Conservation (phyloP, 2,888 invertebrate species). For the Germaria angustata region DNA sequence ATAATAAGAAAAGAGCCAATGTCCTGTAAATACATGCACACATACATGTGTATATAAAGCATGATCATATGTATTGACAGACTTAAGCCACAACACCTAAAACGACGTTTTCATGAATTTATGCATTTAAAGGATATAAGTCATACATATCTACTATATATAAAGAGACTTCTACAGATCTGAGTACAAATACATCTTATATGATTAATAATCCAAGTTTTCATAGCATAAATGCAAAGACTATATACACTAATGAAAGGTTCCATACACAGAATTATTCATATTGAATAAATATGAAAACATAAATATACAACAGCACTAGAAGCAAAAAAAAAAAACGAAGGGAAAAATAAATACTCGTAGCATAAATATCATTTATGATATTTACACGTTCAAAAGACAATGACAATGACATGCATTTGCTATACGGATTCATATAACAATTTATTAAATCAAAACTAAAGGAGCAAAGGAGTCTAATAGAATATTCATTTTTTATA, state of each 20-base stretch:
- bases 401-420: slow-evolving; percentile 55
- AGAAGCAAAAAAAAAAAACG: slow-evolving; percentile 35
- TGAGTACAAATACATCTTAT: neutral
- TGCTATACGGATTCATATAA: slow-evolving; percentile 46
- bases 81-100: slow-evolving; percentile 54
- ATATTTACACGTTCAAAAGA: slow-evolving; percentile 53
- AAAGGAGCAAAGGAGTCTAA: neutral
- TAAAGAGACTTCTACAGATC: neutral
- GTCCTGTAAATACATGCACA: neutral
- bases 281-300: neutral
- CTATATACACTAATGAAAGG: neutral
- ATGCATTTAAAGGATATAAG: slow-evolving; percentile 3
- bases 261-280: too few relatives aligned
- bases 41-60: neutral
- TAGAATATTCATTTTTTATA: neutral
- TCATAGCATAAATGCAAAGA: neutral
- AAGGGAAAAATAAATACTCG: slow-evolving; percentile 40
- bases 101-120: slow-evolving; percentile 32
- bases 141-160: neutral
- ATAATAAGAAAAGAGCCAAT: neutral
- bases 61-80: slow-evolving; percentile 54
- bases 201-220: slow-evolving; percentile 6
- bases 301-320: neutral
- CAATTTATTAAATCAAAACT: slow-evolving; percentile 57
- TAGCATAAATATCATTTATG: slow-evolving; percentile 47